Evolutionary conservation across 1,140 invertebrate species (phyloP), one percentile per base, ranked within the genome.

Genomic region (Drosophila melanogaster): DNA sequence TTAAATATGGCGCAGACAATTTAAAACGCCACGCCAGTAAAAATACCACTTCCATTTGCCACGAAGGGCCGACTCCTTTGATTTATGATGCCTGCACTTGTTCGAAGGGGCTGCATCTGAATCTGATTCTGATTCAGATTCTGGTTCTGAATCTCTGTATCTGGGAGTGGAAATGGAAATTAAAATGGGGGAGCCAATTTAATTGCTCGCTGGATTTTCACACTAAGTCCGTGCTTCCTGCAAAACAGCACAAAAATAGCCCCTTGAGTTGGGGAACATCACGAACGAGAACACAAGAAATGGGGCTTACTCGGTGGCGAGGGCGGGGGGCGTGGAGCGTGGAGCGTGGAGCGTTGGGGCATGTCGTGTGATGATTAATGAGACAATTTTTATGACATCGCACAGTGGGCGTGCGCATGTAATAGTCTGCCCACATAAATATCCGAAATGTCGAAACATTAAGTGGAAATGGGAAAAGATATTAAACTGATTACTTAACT

Each of bases 281-380:
- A 51, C 62, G 44, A 51, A 64, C 77, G 44, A 26, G 43, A 41
- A 57, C 24, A 15, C 41, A 61, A 70, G 38, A 75, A 62, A 46
- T 37, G 54, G 35, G 51, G 40, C 26, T 38, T 44, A 30, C 30
- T n/a, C 49, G 19, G 12, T 41, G 24, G 8, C 15, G 10, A 19
- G 53, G 44, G 38, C 38, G 8, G 33, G 17, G 47, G 26, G 26
- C 7, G 1, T 6, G 8, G 26, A 6, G 26, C 17, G n/a, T 38
- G 38, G 38, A 38, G 7, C 33, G 50, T 41, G 50, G 38, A 17
- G 19, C 17, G 11, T 17, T 8, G 10, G 22, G 47, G 67, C 81
- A 77, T 86, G 78, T 75, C 74, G 76, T 61, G 77, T 51, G 79
- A 90, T 90, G 87, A 90, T 90, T 84, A 90, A 90, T 90, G 87